Percentiles rank a stretch among this genome's conserved stretches.
Evolutionary conservation across 2,797 vertebrate species (phyloP).

Genomic region (Jordanella pulchra): DNA sequence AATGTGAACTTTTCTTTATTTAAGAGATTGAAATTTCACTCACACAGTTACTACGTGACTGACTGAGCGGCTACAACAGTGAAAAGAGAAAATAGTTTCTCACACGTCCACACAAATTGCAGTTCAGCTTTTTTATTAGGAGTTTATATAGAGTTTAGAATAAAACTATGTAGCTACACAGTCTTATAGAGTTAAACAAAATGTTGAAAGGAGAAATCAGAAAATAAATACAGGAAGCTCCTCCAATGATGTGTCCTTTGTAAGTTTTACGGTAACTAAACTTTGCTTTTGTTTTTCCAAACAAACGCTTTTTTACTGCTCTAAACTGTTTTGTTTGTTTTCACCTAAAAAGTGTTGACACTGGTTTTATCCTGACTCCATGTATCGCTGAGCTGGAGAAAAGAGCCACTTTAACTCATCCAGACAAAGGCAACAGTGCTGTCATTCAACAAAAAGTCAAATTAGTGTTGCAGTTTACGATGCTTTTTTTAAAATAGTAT

Average conservation of each 20-base stretch:
- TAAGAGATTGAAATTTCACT: slow-evolving; percentile 20
- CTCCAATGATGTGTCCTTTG: too few relatives aligned
- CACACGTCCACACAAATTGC: background rate
- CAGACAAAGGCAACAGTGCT: background rate
- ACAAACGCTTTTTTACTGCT: too few relatives aligned
- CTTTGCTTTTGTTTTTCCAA: too few relatives aligned
- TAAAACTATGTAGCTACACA: background rate
- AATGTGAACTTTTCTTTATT: slow-evolving; percentile 18
- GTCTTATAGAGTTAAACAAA: too few relatives aligned
- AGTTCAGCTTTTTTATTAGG: background rate
- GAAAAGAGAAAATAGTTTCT: slow-evolving; percentile 6
- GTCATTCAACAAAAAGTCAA: background rate
- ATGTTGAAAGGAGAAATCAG: too few relatives aligned
- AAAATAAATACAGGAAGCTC: too few relatives aligned
- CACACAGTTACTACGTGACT: background rate
- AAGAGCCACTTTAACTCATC: background rate
- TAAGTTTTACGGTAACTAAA: too few relatives aligned
- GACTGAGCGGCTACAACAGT: background rate
- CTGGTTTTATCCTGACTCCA: too few relatives aligned
- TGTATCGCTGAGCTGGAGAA: background rate
- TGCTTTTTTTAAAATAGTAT: too few relatives aligned
- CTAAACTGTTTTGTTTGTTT: too few relatives aligned
- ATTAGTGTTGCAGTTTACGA: background rate
- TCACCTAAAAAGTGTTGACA: too few relatives aligned
- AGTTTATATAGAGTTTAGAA: background rate